Conservation (phyloP, 2,797 vertebrate genomes). For the Denticeps clupeoides region DNA sequence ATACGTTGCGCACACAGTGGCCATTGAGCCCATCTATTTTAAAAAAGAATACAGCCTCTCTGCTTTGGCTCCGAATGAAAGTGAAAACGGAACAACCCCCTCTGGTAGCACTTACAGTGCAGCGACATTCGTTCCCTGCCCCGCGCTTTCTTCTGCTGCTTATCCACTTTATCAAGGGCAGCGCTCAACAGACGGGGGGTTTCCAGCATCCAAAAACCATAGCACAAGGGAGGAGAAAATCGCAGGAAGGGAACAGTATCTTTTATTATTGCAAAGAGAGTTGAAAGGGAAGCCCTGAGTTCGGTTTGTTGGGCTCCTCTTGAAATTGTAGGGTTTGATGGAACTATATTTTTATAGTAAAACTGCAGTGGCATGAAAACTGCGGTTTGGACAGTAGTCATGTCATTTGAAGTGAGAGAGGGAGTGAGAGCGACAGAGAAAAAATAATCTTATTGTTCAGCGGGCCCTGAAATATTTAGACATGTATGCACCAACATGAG, state of each 20-base stretch:
- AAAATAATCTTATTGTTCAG: too few species aligned
- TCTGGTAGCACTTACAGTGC: too few species aligned
- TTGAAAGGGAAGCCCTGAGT: too few species aligned
- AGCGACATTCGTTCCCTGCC: neutral
- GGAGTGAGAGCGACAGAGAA: too few species aligned
- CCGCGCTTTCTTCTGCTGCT: neutral
- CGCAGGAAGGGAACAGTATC: too few species aligned
- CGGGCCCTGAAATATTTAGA: too few species aligned
- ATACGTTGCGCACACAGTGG: conserved; percentile 25
- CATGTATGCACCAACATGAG: too few species aligned
- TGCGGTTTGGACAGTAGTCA: neutral
- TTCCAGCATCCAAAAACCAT: conserved; percentile 4
- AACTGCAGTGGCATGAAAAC: conserved; percentile 10
- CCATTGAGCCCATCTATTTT: conserved; percentile 29
- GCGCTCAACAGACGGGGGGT: conserved; percentile 4
- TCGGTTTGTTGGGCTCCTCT: conserved; percentile 6
- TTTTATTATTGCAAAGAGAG: too few species aligned
- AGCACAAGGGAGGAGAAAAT: too few species aligned
- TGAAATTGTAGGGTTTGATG: conserved; percentile 17
- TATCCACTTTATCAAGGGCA: neutral
- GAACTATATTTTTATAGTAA: conserved; percentile 8
- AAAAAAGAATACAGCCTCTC: conserved; percentile 24
- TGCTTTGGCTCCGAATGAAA: conserved; percentile 12
- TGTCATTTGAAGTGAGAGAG: conserved; percentile 14
- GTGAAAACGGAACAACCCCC: conserved; percentile 7